Evolutionary conservation across 2,113 vertebrate genomes (phyloP).

Genomic region (Corvus hawaiiensis): DNA sequence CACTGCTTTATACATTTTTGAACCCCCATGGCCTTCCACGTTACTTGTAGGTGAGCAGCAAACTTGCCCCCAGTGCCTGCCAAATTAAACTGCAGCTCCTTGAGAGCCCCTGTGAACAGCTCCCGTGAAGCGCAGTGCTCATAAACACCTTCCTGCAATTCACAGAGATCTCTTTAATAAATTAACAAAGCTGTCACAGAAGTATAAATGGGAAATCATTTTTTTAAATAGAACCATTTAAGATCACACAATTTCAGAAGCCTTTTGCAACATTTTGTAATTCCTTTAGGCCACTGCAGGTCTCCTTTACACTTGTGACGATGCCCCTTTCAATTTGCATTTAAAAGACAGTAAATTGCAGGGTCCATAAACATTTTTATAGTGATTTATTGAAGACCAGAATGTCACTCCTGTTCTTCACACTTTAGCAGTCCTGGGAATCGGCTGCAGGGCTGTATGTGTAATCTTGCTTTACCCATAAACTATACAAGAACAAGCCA

Average conservation of each 20-base stretch:
- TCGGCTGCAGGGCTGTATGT: slow-evolving; percentile 59
- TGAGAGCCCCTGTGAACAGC: background rate
- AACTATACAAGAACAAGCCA: slow-evolving; percentile 61
- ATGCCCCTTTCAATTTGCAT: slow-evolving; percentile 79
- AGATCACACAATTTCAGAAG: slow-evolving; percentile 61
- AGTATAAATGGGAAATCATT: slow-evolving; percentile 49
- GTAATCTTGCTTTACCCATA: slow-evolving; percentile 67
- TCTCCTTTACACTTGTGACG: slow-evolving; percentile 70
- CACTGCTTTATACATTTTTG: background rate
- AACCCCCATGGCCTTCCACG: background rate
- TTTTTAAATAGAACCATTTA: slow-evolving; percentile 59
- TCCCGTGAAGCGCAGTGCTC: background rate
- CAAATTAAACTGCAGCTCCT: slow-evolving; percentile 24
- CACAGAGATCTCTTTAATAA: slow-evolving; percentile 53
- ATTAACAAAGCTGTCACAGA: slow-evolving; percentile 60
- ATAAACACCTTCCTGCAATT: slow-evolving; percentile 35
- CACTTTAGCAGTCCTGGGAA: slow-evolving; percentile 77
- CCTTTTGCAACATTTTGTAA: slow-evolving; percentile 41
- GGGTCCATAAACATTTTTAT: slow-evolving; percentile 84
- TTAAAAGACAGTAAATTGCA: slow-evolving; percentile 82
- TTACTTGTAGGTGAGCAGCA: background rate
- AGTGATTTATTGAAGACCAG: slow-evolving; percentile 78
- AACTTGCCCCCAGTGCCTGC: background rate
- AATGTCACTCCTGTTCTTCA: slow-evolving; percentile 77
- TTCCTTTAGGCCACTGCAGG: slow-evolving; percentile 65